Base-by-base conservation (phyloP, 2,888 invertebrate species). In the Sinhomidia bicolor region DNA sequence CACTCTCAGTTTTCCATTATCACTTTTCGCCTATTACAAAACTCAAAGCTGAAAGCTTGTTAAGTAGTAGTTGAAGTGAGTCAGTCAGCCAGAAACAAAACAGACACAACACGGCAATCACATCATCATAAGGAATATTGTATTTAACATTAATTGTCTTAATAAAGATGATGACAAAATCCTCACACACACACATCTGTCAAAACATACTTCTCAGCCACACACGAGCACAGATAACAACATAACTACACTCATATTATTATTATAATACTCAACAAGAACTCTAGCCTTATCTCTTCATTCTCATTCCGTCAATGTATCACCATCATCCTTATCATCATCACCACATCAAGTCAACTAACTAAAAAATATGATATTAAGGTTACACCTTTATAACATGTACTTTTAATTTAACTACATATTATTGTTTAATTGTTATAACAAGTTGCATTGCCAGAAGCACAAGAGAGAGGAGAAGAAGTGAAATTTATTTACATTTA, bases 401-500 rank as follows among this genome's bases (percentile, higher is more conserved):
- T 47, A 47, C 12, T 47, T 47, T 47, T 54, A 17, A 54, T 54
- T 54, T 54, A 17, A 54, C n/a, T 36, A 17, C 6, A 36, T 36
- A 54, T 54, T n/a, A 60, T 60, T 60, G 6, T n/a, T 54, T n/a
- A 54, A 17, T 54, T 54, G 6, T 17, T 20, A 20, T 1, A 54
- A n/a, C 14, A n/a, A 54, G 57, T 41, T 68, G 68, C 68, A 68
- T 23, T 23, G 17, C 17, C 36, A 68, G 17, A 9, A 68, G 5
- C 5, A 41, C 68, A 68, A 17, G 12, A 23, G n/a, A 36, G 68
- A 9, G 36, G 32, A 36, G 29, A 62, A 68, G 32, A 68, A 68
- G 68, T 36, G 68, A 68, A 68, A 68, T 17, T 51, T 54, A n/a
- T 54, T 54, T 62, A 32, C 17, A 68, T 68, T 68, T 68, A 68